Conservation (phyloP, 2,797 vertebrate genomes). For the Chrosomus eos region DNA sequence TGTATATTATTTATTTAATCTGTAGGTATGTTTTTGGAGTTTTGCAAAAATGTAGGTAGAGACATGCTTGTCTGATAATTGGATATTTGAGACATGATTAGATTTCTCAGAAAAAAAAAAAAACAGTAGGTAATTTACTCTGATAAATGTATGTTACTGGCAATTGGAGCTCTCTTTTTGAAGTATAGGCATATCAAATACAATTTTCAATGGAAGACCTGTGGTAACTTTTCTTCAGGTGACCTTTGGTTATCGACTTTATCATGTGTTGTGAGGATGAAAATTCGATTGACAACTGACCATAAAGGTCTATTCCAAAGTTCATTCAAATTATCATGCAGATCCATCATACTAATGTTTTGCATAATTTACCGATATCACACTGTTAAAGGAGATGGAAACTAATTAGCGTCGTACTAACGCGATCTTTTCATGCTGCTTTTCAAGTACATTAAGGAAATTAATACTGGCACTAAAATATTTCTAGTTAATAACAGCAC, state of each 20-base stretch:
- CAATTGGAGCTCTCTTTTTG: neutral
- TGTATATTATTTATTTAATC: too few relatives aligned
- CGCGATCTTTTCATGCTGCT: slow-evolving; percentile 29
- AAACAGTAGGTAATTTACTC: neutral
- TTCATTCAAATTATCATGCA: slow-evolving; percentile 37
- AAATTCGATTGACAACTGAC: slow-evolving; percentile 40
- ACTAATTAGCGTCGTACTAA: slow-evolving; percentile 21
- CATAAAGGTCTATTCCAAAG: slow-evolving; percentile 38
- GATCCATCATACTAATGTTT: slow-evolving; percentile 40
- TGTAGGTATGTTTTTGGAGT: neutral
- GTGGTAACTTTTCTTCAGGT: slow-evolving; percentile 6
- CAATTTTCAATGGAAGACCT: neutral
- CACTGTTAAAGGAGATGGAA: slow-evolving; percentile 38
- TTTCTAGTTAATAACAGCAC: slow-evolving; percentile 21
- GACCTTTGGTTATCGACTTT: slow-evolving; percentile 23
- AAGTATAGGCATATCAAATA: neutral
- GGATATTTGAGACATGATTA: neutral
- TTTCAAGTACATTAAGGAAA: slow-evolving; percentile 48
- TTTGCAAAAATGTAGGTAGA: neutral
- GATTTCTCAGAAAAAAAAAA: neutral
- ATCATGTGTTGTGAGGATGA: slow-evolving; percentile 6
- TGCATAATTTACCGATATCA: slow-evolving; percentile 44
- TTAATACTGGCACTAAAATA: slow-evolving; percentile 32
- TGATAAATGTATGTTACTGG: neutral
- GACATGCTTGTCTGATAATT: neutral